Evolutionary conservation across 2,888 invertebrate species (phyloP), one percentile per base, ranked within the genome.

Genomic region (Arctia plantaginis): DNA sequence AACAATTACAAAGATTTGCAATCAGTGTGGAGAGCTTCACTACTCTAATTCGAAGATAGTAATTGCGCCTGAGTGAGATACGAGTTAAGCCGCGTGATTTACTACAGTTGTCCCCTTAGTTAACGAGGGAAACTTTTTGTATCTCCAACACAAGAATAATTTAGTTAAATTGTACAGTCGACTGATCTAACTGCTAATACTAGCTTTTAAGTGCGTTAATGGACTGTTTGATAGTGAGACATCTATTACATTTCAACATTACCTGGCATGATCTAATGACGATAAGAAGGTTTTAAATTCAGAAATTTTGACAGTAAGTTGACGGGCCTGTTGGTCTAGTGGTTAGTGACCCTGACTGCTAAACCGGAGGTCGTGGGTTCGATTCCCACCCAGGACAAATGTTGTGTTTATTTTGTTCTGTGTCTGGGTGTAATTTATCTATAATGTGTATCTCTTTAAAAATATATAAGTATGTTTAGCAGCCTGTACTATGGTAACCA

Each of bases 101-200:
- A 94, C 88, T 90, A 86, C 90, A 90, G 88, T 94, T 92, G 92
- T 93, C 90, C 90, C 89, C 89, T 86, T 85, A 90, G 89, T 92
- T 93, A 92, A 93, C 92, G 92, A 93, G 92, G 88, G 87, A 89
- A 92, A 93, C 91, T 94, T 94, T 94, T 94, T 93, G 92, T 88
- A 87, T 83, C 86, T 84, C 81, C 82, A 89, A 90, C 88, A 86
- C 87, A 83, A 80, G 90, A 90, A 92, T 93, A 93, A 93, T 93
- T 93, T 93, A 90, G 87, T 86, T 87, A 87, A 91, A 93, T 90
- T 90, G 86, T 89, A 82, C 86, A 82, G 86, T 86, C 85, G 81
- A 88, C 79, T 78, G 82, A 82, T 82, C 78, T 69, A 72, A 74
- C 69, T 78, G 69, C 75, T 82, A 77, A 72, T 70, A 76, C 69